These are phyloP conservation scores for Macrotis lagotis DNA, from an alignment of 2,113 vertebrate genomes.

Conservation along the genomic window DNA sequence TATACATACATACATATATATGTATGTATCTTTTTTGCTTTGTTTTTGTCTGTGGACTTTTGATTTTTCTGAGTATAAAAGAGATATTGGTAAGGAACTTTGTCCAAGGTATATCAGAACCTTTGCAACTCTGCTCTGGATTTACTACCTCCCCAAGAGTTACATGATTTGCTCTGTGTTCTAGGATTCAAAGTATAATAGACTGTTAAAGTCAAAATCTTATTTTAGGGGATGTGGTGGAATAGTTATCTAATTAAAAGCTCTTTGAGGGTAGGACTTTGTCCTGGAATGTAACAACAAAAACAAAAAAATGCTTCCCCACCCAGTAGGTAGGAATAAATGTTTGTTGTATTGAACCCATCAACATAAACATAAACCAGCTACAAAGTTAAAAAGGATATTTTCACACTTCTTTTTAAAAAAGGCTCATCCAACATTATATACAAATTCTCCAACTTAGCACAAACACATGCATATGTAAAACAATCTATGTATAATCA, in stretches of 20 bases:
- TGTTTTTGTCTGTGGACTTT: neutral
- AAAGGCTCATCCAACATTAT: neutral
- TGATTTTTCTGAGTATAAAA: neutral
- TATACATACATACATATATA: neutral
- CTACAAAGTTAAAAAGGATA: neutral
- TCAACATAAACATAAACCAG: neutral
- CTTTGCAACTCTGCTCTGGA: neutral
- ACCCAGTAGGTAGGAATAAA: neutral
- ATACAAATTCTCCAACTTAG: neutral
- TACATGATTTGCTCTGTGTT: neutral
- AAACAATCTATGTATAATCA: neutral
- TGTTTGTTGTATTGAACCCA: neutral
- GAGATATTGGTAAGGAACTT: neutral
- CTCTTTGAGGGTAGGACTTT: neutral
- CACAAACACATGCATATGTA: neutral
- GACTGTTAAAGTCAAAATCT: neutral
- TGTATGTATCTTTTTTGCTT: neutral
- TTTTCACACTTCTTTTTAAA: neutral
- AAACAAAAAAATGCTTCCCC: neutral
- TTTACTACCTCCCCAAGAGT: neutral
- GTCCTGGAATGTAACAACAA: neutral
- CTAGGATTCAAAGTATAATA: neutral
- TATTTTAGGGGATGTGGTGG: neutral
- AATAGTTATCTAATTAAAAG: neutral
- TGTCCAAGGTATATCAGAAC: neutral